Base-by-base conservation (phyloP, 2,888 invertebrate species). In the Pristionchus exspectatus region DNA sequence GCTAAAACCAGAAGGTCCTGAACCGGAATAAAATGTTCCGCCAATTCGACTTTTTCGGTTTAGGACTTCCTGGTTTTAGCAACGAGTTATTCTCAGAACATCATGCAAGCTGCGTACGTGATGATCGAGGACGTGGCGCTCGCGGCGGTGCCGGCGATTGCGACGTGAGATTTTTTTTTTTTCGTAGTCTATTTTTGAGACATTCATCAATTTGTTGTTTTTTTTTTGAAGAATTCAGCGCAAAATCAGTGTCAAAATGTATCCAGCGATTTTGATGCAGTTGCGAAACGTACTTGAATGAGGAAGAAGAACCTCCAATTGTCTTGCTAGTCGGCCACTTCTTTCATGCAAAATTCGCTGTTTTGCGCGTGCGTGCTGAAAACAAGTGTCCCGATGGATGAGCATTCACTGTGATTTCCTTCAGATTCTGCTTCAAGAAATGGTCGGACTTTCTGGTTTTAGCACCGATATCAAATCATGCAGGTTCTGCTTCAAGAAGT, bases 21-120 rank as follows among this genome's bases (percentile, higher is more conserved):
- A 50, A 50, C 44, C 4, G 44, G 44, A 50, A 50, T 50, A 50
- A 50, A 50, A 50, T 50, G 44, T 50, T 50, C 44, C 44, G 44
- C 44, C 44, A 7, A 50, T 50, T 50, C 44, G 44, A 50, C 5
- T 1, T 50, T 50, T 50, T 7, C 44, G 44, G 44, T 50, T 3
- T 50, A 50, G 44, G 44, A 50, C 44, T 50, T 50, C 44, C 44
- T 50, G 4, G 44, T 50, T 50, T 50, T 50, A 50, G 44, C 44
- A 50, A 7, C 44, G 44, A 50, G 0, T 50, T 50, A 10, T 50
- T 50, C 4, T 50, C 85, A 86, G 86, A 86, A 86, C 44, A 63
- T 86, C 33, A 86, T 86, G 86, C 86, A 86, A 86, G 86, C 63
- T 16, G 59, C n/a, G 16, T 86, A 63, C 14, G 66, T 86, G 38